Base-by-base conservation (phyloP, 64 coral and sea anemone genomes). In the Porites lutea region DNA sequence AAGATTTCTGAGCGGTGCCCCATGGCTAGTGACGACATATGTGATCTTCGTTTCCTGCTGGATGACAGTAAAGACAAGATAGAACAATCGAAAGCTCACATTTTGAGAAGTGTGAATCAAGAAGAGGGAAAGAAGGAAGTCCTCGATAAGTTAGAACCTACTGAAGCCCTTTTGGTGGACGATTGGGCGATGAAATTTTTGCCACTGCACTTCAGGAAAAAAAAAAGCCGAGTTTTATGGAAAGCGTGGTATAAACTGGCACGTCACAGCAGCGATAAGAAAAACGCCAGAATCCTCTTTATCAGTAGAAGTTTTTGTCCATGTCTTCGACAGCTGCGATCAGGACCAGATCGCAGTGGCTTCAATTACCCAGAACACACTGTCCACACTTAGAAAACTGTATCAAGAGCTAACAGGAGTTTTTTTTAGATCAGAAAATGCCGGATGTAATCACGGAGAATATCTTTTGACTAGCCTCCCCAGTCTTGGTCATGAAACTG, bases 391-490 rank as follows among this genome's bases (percentile, higher is more conserved):
- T 70, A 70, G 9, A 70, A 22, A 70, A 9, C 19, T 70, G 66
- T 70, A 70, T 5, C 66, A 20, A 9, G 66, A 70, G 66, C 66
- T 70, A 70, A n/a, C 18, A n/a, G 66, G 66, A 20, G 66, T 21
- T 70, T 86, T 70, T 86, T 45, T 48, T 3, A 53, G 18, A 77
- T 52, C 50, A 52, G 50, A 82, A 13, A 82, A 82, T 62, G 79
- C 79, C 21, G 60, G 79, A 14, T 82, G 22, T 63, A 63, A 82
- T 48, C 79, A 82, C 21, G 79, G 55, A 27, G 79, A 55, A 14
- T 82, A 63, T 82, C 55, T 82, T 63, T 63, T 82, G 60, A 82
- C 79, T 45, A 82, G 79, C 79, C 79, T 82, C 60, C 79, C 79
- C 79, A 63, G 55, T 48, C 18, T 82, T 62, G 79, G 79, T 45